phyloP scores from a whole-genome alignment of 2,797 vertebrate genomes.

The Echiichthys vipera region DNA sequence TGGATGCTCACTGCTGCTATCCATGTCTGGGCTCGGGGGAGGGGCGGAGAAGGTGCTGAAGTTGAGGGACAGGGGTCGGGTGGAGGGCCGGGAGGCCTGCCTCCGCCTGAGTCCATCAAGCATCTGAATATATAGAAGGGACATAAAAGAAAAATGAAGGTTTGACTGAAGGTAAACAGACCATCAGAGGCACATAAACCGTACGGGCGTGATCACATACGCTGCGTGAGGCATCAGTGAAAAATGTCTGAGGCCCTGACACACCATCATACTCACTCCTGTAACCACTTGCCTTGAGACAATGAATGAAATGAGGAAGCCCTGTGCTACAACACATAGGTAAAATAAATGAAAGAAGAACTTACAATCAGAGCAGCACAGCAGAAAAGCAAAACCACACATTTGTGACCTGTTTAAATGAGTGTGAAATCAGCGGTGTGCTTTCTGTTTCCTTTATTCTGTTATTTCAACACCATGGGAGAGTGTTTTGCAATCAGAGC shows the following conservation, averaged over 20 bases:
- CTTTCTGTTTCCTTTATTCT: slow-evolving; percentile 29
- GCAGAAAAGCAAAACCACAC: slow-evolving; percentile 9
- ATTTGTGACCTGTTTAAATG: slow-evolving; percentile 3
- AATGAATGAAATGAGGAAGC: neutral
- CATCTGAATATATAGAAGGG: slow-evolving; percentile 73
- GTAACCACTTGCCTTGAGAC: neutral
- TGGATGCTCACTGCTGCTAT: slow-evolving; percentile 82
- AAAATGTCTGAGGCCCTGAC: slow-evolving; percentile 3
- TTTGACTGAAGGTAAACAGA: slow-evolving; percentile 6
- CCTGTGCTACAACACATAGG: neutral
- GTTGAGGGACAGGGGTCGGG: slow-evolving; percentile 84
- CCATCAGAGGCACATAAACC: neutral
- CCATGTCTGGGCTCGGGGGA: slow-evolving; percentile 83
- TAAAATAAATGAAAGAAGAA: neutral
- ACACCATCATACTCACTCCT: neutral
- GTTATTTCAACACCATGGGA: slow-evolving; percentile 52
- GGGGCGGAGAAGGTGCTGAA: slow-evolving; percentile 84
- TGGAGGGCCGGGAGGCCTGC: slow-evolving; percentile 76
- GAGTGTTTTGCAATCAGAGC: slow-evolving; percentile 59
- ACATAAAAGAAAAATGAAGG: neutral
- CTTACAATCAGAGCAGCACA: neutral
- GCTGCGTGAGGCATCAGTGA: neutral
- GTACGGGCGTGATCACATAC: neutral
- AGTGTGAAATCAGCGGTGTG: neutral
- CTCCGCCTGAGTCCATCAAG: slow-evolving; percentile 84